These are phyloP conservation scores for Drosophila histrio DNA, from an alignment of 2,888 invertebrate genomes.

Conservation along the genomic window DNA sequence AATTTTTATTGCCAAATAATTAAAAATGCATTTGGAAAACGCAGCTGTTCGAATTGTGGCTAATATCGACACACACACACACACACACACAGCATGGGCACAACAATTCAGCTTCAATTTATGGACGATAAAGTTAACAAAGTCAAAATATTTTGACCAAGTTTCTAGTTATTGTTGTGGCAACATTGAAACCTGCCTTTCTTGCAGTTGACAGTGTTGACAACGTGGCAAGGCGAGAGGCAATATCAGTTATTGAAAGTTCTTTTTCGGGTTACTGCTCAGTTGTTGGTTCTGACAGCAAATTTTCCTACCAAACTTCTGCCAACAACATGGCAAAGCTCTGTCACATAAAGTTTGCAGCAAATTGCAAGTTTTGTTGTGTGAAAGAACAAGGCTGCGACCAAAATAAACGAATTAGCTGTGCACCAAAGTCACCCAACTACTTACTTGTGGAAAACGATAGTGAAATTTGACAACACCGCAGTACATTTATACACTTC, in stretches of 20 bases:
- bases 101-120: slow-evolving; percentile 23
- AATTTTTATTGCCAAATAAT: slow-evolving; percentile 14
- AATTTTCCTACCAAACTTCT: slow-evolving; percentile 19
- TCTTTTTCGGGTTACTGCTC: slow-evolving; percentile 19
- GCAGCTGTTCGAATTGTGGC: slow-evolving; percentile 8
- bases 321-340: not conserved
- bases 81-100: not conserved
- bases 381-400: slow-evolving; percentile 6
- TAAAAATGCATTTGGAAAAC: slow-evolving; percentile 6
- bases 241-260: slow-evolving; percentile 57
- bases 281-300: slow-evolving; percentile 39
- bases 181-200: slow-evolving; percentile 29
- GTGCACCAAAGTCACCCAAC: slow-evolving; percentile 9
- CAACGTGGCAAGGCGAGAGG: slow-evolving; percentile 34
- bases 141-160: slow-evolving; percentile 43
- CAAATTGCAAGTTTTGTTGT: slow-evolving; percentile 20
- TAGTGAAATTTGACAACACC: slow-evolving; percentile 32
- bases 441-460: not conserved
- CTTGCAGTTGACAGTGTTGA: slow-evolving; percentile 47
- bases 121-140: slow-evolving; percentile 51
- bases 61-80: not conserved
- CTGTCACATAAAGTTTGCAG: slow-evolving; percentile 35
- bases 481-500: not conserved
- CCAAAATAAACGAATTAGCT: slow-evolving; percentile 42
- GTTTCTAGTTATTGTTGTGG: slow-evolving; percentile 63